phyloP scores from a whole-genome alignment of 1,140 invertebrate genomes.

The Dinoponera quadriceps region DNA sequence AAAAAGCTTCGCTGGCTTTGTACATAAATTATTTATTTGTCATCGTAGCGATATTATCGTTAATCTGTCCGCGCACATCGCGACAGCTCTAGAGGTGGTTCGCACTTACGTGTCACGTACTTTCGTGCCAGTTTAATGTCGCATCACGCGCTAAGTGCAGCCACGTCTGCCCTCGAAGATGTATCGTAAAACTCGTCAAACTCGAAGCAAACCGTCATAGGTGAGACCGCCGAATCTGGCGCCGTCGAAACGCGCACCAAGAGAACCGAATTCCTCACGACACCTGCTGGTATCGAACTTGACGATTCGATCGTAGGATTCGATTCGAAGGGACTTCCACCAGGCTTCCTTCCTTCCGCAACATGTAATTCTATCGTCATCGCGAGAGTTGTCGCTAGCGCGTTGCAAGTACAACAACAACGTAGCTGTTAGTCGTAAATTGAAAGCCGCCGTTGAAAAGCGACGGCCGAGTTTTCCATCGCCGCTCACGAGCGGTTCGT shows the following conservation, averaged over 20 bases:
- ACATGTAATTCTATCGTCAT: not conserved
- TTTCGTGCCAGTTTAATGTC: constrained; percentile 23
- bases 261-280: too few relatives aligned
- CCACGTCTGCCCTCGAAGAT: constrained; percentile 5
- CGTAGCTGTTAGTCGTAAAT: not conserved
- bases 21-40: constrained; percentile 55
- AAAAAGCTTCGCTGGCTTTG: constrained; percentile 54
- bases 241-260: too few relatives aligned
- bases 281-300: too few relatives aligned
- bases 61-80: not conserved
- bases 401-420: constrained; percentile 6
- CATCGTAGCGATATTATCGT: constrained; percentile 32
- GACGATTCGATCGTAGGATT: too few relatives aligned
- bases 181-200: not conserved
- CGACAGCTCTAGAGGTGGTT: not conserved
- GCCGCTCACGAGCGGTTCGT: not conserved
- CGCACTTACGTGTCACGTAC: constrained; percentile 24
- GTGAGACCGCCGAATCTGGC: too few relatives aligned
- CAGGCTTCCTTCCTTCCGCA: not conserved
- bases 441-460: not conserved
- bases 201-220: not conserved
- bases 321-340: too few relatives aligned
- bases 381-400: constrained; percentile 1
- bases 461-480: not conserved
- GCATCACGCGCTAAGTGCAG: not conserved